Evolutionary conservation across 2,888 invertebrate genomes (phyloP).

Genomic region (Romanomermis culicivorax): DNA sequence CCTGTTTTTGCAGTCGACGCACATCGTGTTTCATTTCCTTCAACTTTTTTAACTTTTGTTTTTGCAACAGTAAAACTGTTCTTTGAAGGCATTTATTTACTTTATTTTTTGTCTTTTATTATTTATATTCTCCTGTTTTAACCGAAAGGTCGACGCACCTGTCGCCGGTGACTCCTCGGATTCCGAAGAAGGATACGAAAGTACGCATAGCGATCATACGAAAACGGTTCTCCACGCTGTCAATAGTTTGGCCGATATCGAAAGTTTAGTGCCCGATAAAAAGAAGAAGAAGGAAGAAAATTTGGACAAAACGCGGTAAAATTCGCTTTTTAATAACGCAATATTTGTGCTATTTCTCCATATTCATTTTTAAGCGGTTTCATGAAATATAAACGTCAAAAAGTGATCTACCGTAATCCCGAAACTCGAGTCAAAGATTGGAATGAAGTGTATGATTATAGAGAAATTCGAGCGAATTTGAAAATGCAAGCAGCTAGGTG

Average conservation of each 20-base stretch:
- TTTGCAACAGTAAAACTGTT: too few relatives aligned
- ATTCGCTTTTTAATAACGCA: not conserved
- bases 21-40: too few relatives aligned
- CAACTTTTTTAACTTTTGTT: too few relatives aligned
- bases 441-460: constrained; percentile 81
- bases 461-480: constrained; percentile 57
- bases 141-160: not conserved
- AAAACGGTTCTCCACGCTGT: not conserved
- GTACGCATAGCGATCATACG: not conserved
- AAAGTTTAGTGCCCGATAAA: constrained; percentile 17
- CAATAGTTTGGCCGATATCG: constrained; percentile 20
- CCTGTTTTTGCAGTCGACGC: too few relatives aligned
- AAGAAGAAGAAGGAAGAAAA: constrained; percentile 20
- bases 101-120: too few relatives aligned
- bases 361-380: constrained; percentile 48
- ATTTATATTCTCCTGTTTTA: too few relatives aligned
- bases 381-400: constrained; percentile 80
- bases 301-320: constrained; percentile 19
- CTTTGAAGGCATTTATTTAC: too few relatives aligned
- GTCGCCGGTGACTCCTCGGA: constrained; percentile 1
- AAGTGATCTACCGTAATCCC: constrained; percentile 58
- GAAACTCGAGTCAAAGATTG: constrained; percentile 71
- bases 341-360: not conserved
- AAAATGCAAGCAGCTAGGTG: constrained; percentile 61
- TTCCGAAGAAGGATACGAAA: constrained; percentile 9